A percentile compares a stretch with the other conserved stretches of the same genome.
phyloP scores from a whole-genome alignment of 2,888 invertebrate species.

The Rhimphoctona megacephalus region DNA sequence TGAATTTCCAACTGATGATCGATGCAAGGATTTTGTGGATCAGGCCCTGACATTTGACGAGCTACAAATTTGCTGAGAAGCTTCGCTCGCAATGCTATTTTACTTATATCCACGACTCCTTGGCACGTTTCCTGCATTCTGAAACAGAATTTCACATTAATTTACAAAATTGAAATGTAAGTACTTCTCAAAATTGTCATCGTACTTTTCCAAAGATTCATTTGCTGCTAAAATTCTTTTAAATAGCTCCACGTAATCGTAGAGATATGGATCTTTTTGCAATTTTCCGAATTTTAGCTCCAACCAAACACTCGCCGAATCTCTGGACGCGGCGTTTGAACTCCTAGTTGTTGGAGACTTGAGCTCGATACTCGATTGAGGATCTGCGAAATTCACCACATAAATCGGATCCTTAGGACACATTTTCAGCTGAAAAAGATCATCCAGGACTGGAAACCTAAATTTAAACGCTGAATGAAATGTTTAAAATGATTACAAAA shows the following conservation, averaged over 20 bases:
- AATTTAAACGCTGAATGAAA: not conserved
- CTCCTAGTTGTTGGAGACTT: conserved; percentile 27
- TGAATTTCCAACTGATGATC: conserved; percentile 80
- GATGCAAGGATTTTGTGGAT: conserved; percentile 72
- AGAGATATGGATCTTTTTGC: conserved; percentile 75
- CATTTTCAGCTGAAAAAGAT: conserved; percentile 77
- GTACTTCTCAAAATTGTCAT: not conserved
- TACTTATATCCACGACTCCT: conserved; percentile 71
- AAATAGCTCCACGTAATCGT: conserved; percentile 74
- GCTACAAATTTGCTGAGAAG: conserved; percentile 80
- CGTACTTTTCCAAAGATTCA: conserved; percentile 57
- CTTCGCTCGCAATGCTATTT: conserved; percentile 74
- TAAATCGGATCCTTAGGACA: conserved; percentile 79
- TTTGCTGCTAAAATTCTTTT: conserved; percentile 73
- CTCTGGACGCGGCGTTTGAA: conserved; percentile 23
- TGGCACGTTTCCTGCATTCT: conserved; percentile 6
- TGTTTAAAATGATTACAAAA: not conserved
- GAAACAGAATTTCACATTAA: not conserved
- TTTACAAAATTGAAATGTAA: not conserved
- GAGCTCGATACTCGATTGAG: conserved; percentile 12
- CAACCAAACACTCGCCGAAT: conserved; percentile 68
- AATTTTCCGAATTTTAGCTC: conserved; percentile 76
- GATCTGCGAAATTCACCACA: conserved; percentile 75
- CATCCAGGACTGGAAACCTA: conserved; percentile 80
- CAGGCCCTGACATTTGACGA: conserved; percentile 79